These are phyloP conservation scores for Holotrichia oblita DNA, from an alignment of 1,140 invertebrate species.

Conservation along the genomic window DNA sequence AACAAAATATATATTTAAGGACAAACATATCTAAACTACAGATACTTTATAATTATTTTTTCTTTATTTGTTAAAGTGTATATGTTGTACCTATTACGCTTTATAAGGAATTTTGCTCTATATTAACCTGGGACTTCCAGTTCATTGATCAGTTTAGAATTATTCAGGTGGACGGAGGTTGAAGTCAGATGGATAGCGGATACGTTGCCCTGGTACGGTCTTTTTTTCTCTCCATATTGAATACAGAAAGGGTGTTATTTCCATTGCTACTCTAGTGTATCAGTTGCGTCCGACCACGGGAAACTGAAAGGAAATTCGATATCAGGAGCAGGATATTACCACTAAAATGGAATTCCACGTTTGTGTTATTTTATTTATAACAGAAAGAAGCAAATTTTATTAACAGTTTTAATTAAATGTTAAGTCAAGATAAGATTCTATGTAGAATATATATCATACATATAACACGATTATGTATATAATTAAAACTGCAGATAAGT, in stretches of 20 bases:
- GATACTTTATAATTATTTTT: too few relatives aligned
- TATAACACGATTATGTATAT: too few relatives aligned
- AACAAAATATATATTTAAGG: too few relatives aligned
- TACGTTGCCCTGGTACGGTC: slow-evolving; percentile 2
- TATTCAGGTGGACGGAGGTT: slow-evolving; percentile 14
- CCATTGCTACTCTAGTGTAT: slow-evolving; percentile 15
- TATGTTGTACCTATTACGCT: too few relatives aligned
- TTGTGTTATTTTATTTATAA: neutral
- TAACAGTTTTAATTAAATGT: too few relatives aligned
- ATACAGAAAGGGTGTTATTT: slow-evolving; percentile 30
- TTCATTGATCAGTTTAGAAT: slow-evolving; percentile 22
- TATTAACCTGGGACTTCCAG: slow-evolving; percentile 35
- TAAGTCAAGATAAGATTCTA: too few relatives aligned
- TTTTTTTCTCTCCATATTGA: slow-evolving; percentile 5
- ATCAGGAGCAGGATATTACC: neutral
- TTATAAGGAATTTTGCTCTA: neutral
- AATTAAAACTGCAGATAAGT: too few relatives aligned
- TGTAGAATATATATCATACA: too few relatives aligned
- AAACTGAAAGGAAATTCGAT: slow-evolving; percentile 13
- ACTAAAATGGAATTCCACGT: neutral
- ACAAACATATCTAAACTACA: too few relatives aligned
- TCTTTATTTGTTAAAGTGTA: too few relatives aligned
- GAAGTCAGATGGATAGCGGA: slow-evolving; percentile 39
- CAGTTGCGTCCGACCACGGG: slow-evolving; percentile 33
- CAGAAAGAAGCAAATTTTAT: too few relatives aligned